These are phyloP conservation scores for Alethe diademata DNA, from an alignment of 2,113 vertebrate species.

Conservation along the genomic window DNA sequence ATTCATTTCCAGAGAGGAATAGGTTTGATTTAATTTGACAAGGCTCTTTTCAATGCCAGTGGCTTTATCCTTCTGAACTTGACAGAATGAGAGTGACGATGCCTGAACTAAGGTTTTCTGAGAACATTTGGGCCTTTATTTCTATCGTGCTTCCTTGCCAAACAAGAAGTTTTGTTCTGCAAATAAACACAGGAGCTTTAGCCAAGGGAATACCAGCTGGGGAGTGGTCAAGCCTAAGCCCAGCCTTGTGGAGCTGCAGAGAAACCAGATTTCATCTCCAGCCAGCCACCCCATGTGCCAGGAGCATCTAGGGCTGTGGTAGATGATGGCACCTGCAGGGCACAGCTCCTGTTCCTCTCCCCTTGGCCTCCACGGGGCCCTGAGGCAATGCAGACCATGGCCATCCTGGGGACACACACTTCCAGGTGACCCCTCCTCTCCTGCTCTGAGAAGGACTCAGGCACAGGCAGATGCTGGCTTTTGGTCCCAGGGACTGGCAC, in stretches of 20 bases:
- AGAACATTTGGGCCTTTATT: background rate
- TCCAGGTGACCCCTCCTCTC: background rate
- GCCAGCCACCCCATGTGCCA: rapidly evolving
- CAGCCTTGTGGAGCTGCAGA: background rate
- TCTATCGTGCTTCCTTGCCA: background rate
- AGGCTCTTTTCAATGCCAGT: background rate
- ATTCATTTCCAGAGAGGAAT: background rate
- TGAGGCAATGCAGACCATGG: background rate
- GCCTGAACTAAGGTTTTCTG: background rate
- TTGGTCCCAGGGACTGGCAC: background rate
- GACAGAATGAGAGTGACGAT: background rate
- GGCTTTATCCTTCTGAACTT: background rate
- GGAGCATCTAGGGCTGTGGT: background rate
- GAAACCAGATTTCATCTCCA: background rate
- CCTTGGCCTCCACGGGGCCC: background rate
- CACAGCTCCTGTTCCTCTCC: background rate
- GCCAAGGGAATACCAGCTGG: background rate
- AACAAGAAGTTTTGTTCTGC: background rate
- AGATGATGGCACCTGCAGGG: background rate
- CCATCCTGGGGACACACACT: background rate
- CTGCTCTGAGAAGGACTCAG: background rate
- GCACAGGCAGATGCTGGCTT: background rate
- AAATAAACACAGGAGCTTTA: background rate
- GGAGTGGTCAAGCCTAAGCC: background rate
- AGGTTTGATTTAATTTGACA: background rate